Base-by-base conservation (phyloP, 2,797 vertebrate genomes). In the Coendou prehensilis region DNA sequence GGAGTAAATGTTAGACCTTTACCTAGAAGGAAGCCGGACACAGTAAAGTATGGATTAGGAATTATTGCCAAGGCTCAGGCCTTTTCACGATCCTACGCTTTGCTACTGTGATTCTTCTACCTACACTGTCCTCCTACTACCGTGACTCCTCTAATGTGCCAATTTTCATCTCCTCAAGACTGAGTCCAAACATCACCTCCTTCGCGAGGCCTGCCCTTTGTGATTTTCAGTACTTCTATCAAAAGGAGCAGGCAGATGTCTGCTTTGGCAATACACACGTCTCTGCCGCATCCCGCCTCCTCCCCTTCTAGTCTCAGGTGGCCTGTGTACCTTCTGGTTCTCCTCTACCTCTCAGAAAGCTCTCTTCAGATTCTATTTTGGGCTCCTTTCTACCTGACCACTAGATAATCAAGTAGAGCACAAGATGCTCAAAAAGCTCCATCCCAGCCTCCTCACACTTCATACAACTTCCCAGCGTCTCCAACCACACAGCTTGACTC, bases 21-120 rank as follows among this genome's bases (percentile, higher is more conserved):
- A 61, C 56, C 45, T 75, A 63, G 71, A 80, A 94, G 54, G 89
- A 84, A 26, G 88, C 14, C 45, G 41, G 41, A 95, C 80, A 47
- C 26, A 1, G 54, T 10, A 5, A 56, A 79, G 45, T 71, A 45
- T 0, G 5, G 47, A 33, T 41, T 37, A 57, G 71, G 20, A 93
- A 76, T 73, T 22, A 85, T 5, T 22, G 45, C 54, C 69, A 26
- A 75, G 28, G 50, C 57, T 57, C 81, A 37, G 33, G 59, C 22
- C 57, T 91, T 81, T 22, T 52, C 75, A 85, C 23, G 61, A 41
- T 26, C 8, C 64, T 30, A 41, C 4, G 56, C 54, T 87, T 52
- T 80, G 15, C 64, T 59, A n/a, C 9, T 50, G 52, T 33, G 69
- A 83, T 10, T 59, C 59, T 57, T 80, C 83, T 33, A 33, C 37